phyloP scores from a whole-genome alignment of 2,888 invertebrate genomes.

The Mesoligia furuncula region DNA sequence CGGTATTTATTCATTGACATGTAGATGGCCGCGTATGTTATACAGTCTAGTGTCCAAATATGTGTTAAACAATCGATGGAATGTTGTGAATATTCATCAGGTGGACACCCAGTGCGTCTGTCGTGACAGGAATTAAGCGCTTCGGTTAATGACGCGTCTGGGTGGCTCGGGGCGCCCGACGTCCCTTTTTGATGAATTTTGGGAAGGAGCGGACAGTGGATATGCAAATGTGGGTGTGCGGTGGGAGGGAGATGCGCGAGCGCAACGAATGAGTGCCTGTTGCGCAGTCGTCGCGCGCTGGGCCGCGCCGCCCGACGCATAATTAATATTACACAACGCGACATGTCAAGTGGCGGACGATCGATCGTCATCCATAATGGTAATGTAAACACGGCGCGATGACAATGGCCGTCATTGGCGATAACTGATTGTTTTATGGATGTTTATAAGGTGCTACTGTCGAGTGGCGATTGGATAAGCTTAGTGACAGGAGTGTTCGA shows the following conservation, averaged over 20 bases:
- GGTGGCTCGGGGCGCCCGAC: constrained; percentile 85
- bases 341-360: constrained; percentile 85
- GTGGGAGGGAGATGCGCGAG: constrained; percentile 85
- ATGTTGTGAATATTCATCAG: constrained; percentile 90
- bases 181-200: constrained; percentile 85
- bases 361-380: constrained; percentile 88
- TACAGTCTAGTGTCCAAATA: constrained; percentile 87
- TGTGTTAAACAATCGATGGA: constrained; percentile 88
- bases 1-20: constrained; percentile 86
- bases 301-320: constrained; percentile 83
- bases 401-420: constrained; percentile 84
- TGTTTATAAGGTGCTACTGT: constrained; percentile 77
- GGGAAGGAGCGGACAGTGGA: constrained; percentile 82
- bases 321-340: constrained; percentile 87
- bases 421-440: constrained; percentile 81
- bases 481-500: constrained; percentile 46
- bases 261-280: constrained; percentile 88
- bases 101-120: constrained; percentile 88
- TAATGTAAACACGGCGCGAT: constrained; percentile 86
- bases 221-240: constrained; percentile 88
- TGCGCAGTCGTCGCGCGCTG: constrained; percentile 81
- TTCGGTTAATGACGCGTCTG: constrained; percentile 85
- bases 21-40: constrained; percentile 80
- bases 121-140: constrained; percentile 89
- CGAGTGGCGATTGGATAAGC: constrained; percentile 82